Percentiles rank a stretch among this genome's conserved stretches.
phyloP scores from a whole-genome alignment of 1,140 invertebrate species.

The Ectropis grisescens region DNA sequence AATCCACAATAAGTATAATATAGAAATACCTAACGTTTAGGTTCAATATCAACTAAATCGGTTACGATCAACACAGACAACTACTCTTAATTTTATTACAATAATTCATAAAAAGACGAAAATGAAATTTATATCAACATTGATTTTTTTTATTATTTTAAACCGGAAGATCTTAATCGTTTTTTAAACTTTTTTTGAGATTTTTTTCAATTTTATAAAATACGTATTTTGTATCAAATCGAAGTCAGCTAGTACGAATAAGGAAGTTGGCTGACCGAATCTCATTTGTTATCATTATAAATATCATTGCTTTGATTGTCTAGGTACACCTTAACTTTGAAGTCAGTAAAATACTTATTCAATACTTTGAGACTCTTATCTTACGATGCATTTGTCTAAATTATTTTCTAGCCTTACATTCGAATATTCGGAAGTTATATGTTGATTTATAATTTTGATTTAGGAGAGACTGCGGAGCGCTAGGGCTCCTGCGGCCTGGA shows the following conservation, averaged over 20 bases:
- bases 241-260: constrained; percentile 54
- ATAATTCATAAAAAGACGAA: constrained; percentile 60
- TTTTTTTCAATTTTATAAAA: constrained; percentile 57
- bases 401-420: constrained; percentile 48
- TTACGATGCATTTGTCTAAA: constrained; percentile 63
- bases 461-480: too few species aligned
- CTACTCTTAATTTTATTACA: constrained; percentile 55
- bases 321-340: constrained; percentile 48
- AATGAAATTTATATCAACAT: constrained; percentile 49
- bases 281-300: constrained; percentile 50
- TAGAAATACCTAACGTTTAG: constrained; percentile 62
- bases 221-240: constrained; percentile 65
- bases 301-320: constrained; percentile 63
- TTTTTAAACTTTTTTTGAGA: constrained; percentile 33
- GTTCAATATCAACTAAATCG: constrained; percentile 62
- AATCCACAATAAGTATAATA: constrained; percentile 61
- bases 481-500: too few species aligned
- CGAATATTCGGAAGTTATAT: constrained; percentile 47
- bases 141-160: constrained; percentile 24
- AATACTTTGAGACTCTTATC: constrained; percentile 63
- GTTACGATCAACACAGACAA: constrained; percentile 56
- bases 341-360: constrained; percentile 65
- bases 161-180: constrained; percentile 58
- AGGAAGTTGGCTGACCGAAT: constrained; percentile 55
- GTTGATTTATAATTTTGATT: constrained; percentile 19